These are phyloP conservation scores for Philotrypesis tridentata DNA, from an alignment of 1,140 invertebrate genomes.

Conservation along the genomic window DNA sequence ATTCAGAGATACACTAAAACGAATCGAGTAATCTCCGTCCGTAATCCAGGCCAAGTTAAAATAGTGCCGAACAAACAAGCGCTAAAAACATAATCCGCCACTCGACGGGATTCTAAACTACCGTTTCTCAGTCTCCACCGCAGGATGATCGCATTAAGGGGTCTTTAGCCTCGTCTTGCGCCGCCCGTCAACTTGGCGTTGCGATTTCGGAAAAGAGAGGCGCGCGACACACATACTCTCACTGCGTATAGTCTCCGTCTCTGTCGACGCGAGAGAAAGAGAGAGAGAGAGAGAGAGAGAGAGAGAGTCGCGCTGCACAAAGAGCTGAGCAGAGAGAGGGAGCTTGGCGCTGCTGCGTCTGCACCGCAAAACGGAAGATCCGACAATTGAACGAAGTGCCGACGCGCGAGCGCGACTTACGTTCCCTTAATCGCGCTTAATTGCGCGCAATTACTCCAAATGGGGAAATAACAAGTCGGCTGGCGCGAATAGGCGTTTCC, in stretches of 20 bases:
- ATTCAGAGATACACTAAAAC: no score
- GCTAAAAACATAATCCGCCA: neutral
- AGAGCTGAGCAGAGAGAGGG: slow-evolving; percentile 4
- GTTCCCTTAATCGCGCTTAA: slow-evolving; percentile 60
- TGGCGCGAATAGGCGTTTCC: slow-evolving; percentile 35
- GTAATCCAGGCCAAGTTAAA: no score
- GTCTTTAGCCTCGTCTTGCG: slow-evolving; percentile 15
- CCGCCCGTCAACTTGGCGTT: neutral
- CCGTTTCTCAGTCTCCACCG: neutral
- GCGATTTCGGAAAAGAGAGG: slow-evolving; percentile 37
- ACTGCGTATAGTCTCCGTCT: no score
- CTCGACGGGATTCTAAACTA: neutral
- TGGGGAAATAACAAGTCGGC: slow-evolving; percentile 63
- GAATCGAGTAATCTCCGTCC: no score
- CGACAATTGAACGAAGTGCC: slow-evolving; percentile 59
- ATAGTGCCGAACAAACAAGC: no score
- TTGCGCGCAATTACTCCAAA: slow-evolving; percentile 62
- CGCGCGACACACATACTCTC: no score
- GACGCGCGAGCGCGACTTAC: slow-evolving; percentile 55
- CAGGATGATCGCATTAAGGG: neutral
- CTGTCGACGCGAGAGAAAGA: no score
- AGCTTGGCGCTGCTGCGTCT: slow-evolving; percentile 33
- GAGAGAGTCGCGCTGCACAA: slow-evolving; percentile 18
- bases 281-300: neutral
- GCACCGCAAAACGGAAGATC: slow-evolving; percentile 53